Evolutionary conservation across 2,797 vertebrate species (phyloP).

Genomic region (Numenius phaeopus): DNA sequence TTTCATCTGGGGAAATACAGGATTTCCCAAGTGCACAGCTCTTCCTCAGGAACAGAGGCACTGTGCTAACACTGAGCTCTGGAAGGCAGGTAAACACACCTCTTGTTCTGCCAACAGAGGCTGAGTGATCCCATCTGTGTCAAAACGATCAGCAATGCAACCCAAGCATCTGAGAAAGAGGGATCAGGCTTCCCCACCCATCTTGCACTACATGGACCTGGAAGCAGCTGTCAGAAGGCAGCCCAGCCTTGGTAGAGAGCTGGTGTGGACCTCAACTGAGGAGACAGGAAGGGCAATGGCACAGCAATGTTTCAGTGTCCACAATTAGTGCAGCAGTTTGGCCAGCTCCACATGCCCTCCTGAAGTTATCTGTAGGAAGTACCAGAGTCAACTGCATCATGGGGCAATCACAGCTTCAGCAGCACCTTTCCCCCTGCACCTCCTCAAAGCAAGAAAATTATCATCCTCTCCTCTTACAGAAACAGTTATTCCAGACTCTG

Average conservation of each 20-base stretch:
- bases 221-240: background rate
- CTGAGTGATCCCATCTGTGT: accelerated
- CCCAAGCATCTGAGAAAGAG: background rate
- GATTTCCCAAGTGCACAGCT: background rate
- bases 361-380: background rate
- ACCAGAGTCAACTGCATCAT: background rate
- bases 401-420: background rate
- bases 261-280: background rate
- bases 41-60: background rate
- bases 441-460: background rate
- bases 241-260: background rate
- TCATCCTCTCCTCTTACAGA: background rate
- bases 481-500: background rate
- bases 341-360: background rate
- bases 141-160: background rate
- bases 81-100: background rate
- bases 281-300: background rate
- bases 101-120: background rate
- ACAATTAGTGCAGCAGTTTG: background rate
- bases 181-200: background rate
- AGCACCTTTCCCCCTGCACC: background rate
- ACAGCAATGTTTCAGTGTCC: background rate
- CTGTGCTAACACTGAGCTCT: background rate
- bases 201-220: background rate
- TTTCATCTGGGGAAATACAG: background rate